Percentiles rank a stretch among this genome's conserved stretches.
Conservation (phyloP, 2,113 vertebrate species). For the Epinephelus moara region DNA sequence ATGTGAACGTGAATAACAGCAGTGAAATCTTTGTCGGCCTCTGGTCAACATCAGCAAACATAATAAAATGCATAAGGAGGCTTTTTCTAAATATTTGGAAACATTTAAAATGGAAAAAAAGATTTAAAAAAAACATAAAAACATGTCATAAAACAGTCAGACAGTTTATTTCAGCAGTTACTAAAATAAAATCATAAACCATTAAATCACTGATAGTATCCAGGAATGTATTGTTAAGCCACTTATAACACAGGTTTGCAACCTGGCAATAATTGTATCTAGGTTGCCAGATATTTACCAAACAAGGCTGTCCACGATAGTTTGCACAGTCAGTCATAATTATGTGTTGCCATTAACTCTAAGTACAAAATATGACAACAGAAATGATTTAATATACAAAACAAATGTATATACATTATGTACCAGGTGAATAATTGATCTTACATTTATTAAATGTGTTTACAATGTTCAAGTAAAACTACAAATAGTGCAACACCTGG, state of each 20-base stretch:
- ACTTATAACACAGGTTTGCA: background rate
- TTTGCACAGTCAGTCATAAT: conserved; percentile 6
- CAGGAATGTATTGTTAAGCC: conserved; percentile 11
- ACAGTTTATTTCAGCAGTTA: background rate
- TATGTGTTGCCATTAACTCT: conserved; percentile 16
- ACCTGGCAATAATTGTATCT: background rate
- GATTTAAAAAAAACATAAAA: background rate
- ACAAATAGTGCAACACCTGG: conserved; percentile 24
- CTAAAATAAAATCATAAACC: conserved; percentile 12
- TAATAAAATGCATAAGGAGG: background rate
- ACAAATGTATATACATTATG: conserved; percentile 16
- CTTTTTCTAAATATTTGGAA: background rate
- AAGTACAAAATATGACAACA: conserved; percentile 26
- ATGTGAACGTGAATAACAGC: background rate
- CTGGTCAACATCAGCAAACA: background rate
- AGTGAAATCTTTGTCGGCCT: background rate
- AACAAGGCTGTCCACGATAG: background rate
- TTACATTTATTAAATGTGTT: conserved; percentile 2
- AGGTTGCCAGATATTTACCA: conserved; percentile 25
- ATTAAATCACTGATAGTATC: conserved; percentile 8
- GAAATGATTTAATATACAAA: conserved; percentile 39
- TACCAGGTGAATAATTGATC: conserved; percentile 2
- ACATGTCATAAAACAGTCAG: background rate
- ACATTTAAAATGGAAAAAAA: background rate
- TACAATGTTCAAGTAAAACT: conserved; percentile 46